Base-by-base conservation (phyloP, 2,797 vertebrate species). In the Rhinogobio ventralis region DNA sequence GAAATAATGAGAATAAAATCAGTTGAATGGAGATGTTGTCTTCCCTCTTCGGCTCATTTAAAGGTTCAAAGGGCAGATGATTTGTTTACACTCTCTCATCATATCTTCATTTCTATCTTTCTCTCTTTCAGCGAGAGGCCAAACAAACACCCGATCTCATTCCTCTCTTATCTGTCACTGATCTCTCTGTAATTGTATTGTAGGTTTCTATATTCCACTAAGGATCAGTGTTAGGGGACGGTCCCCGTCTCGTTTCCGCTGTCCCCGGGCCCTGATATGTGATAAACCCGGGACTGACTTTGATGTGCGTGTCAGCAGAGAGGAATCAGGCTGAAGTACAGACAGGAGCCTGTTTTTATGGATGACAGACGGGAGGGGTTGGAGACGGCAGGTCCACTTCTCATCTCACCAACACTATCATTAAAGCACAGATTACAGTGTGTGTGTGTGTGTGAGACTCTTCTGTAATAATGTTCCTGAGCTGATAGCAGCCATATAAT, bases 341-440 rank as follows among this genome's bases (percentile, higher is more conserved):
- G 89, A 91, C 90, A 83, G 82, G 85, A 81, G 86, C 76, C 74
- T 78, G 85, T 69, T 88, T 90, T 91, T 87, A 91, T 83, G 77
- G 85, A 84, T 66, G 79, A 78, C 83, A 89, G 89, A 90, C 86
- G 86, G 88, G 87, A 90, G 89, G 89, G 64, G 87, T 36, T 74
- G 87, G 88, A 92, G 90, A 90, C 90, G 85, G 79, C 75, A 51
- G 49, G 79, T 83, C 85, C 86, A 86, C 81, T 86, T 87, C 86
- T 81, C 66, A 67, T 88, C 76, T 85, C 81, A 74, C 64, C 73
- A 75, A 79, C 66, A 83, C 69, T 72, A 57, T 84, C 90, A 89
- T 90, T 85, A 92, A 90, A 92, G 74, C 28, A 25, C 28, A 68
- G 84, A 83, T 87, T 89, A 86, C 87, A 87, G 74, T 79, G 45